Evolutionary conservation across 2,797 vertebrate genomes (phyloP), one percentile per base, ranked within the genome.

Genomic region (Sebastolobus alascanus): DNA sequence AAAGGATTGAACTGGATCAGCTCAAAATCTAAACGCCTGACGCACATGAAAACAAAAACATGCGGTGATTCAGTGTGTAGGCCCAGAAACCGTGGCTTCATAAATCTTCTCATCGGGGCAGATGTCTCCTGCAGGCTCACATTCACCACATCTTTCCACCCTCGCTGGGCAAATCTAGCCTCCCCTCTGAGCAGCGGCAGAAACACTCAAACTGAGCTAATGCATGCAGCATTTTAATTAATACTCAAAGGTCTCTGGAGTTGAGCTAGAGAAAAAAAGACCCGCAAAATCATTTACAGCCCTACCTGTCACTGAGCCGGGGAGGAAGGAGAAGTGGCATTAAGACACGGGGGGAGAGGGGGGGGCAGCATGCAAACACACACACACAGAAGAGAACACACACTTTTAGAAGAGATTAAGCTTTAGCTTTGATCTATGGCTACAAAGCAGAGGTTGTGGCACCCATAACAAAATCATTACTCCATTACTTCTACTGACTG

Each of bases 221-320:
- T 84, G 87, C 80, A 84, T 50, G 69, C 85, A 81, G 88, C 78
- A 89, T 91, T 91, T 90, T 86, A 93, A 93, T 90, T 80, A 88
- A 91, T 79, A 77, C 70, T 87, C 82, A 78, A 89, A 86, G 80
- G 83, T 91, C 88, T 85, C 80, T 6, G 75, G 82, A 84, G 84
- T 54, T 78, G 79, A 85, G 64, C 64, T 60, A 25, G 76, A 55
- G n/a, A 79, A 80, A 86, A 79, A 81, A 83, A 59, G 16, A 46
- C 31, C 43, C 64, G 82, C 59, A 82, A 76, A 80, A 71, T 84
- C 66, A 84, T 88, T 86, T 82, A 77, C 68, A 77, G 85, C 79
- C 40, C 67, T 73, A 83, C 70, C 79, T 80, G 76, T 86, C 84
- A 84, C 79, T n/a, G 79, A 83, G 81, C 40, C 58, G 77, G 75